A percentile compares a stretch with the other conserved stretches of the same genome.
Evolutionary conservation across 1,140 invertebrate species (phyloP).

Genomic region (Bombus haemorrhoidalis): DNA sequence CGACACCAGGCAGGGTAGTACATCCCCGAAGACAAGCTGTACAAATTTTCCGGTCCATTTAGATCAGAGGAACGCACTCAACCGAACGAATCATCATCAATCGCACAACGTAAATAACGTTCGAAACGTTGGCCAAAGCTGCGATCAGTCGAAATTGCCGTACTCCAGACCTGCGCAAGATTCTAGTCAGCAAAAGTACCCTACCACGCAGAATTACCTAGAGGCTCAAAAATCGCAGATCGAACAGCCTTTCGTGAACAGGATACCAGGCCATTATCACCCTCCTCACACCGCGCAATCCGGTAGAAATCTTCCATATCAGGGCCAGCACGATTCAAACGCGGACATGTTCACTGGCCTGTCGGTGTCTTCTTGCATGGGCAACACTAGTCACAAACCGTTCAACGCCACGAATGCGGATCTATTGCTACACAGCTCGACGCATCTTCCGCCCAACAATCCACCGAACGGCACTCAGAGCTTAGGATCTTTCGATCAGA

Average conservation of each 20-base stretch:
- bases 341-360: conserved; percentile 49
- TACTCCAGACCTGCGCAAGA: conserved; percentile 55
- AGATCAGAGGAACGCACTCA: conserved; percentile 66
- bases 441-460: conserved; percentile 47
- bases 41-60: conserved; percentile 61
- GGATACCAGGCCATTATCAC: conserved; percentile 59
- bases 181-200: conserved; percentile 67
- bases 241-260: conserved; percentile 56
- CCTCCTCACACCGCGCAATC: conserved; percentile 55
- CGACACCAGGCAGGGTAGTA: conserved; percentile 70
- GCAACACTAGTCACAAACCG: conserved; percentile 61
- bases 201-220: conserved; percentile 59
- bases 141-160: conserved; percentile 59
- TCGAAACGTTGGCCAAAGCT: conserved; percentile 54
- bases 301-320: conserved; percentile 42
- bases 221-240: conserved; percentile 62
- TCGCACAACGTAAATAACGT: conserved; percentile 57
- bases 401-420: conserved; percentile 59
- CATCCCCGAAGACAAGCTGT: conserved; percentile 70
- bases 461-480: conserved; percentile 56
- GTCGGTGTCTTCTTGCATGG: conserved; percentile 55
- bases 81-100: conserved; percentile 63
- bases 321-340: conserved; percentile 59
- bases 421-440: conserved; percentile 57
- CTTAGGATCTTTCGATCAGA: conserved; percentile 51